A percentile compares a stretch with the other conserved stretches of the same genome.
phyloP scores from a whole-genome alignment of 2,888 invertebrate genomes.

The Cataglyphis cursor region DNA sequence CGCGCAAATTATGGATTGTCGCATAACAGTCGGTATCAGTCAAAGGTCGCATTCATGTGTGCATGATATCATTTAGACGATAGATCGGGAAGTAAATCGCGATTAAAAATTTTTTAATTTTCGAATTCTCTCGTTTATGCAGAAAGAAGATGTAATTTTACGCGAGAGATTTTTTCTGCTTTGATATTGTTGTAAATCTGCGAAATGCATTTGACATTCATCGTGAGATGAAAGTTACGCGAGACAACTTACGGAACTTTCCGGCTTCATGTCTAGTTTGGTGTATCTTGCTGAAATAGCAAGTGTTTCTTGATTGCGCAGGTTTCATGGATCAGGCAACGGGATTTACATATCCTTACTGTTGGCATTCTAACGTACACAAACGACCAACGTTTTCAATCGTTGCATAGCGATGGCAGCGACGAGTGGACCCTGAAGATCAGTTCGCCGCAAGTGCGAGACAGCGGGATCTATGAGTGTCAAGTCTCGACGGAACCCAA shows the following conservation, averaged over 20 bases:
- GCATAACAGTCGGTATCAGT: background rate
- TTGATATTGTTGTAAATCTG: background rate
- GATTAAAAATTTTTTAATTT: background rate
- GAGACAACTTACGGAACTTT: background rate
- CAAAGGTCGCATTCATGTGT: background rate
- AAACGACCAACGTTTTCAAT: slow-evolving; percentile 91
- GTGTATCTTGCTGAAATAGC: slow-evolving; percentile 20
- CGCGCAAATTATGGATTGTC: slow-evolving; percentile 6
- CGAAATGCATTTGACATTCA: background rate
- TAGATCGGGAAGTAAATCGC: background rate
- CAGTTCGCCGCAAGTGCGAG: slow-evolving; percentile 90
- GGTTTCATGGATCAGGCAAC: slow-evolving; percentile 95
- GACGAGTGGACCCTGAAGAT: slow-evolving; percentile 92
- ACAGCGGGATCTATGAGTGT: slow-evolving; percentile 92
- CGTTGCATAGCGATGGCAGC: slow-evolving; percentile 91
- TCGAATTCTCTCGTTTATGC: background rate
- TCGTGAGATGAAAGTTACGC: background rate
- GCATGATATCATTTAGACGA: background rate
- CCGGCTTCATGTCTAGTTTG: slow-evolving; percentile 18
- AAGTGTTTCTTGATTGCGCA: slow-evolving; percentile 81
- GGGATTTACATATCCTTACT: slow-evolving; percentile 93
- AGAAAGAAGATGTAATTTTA: background rate
- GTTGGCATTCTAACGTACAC: slow-evolving; percentile 92
- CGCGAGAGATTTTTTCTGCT: background rate
- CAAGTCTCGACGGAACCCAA: slow-evolving; percentile 93